Base-by-base conservation (phyloP, 30 jellyfish, hydroid and myxozoan genomes). In the Nemopilema nomurai region DNA sequence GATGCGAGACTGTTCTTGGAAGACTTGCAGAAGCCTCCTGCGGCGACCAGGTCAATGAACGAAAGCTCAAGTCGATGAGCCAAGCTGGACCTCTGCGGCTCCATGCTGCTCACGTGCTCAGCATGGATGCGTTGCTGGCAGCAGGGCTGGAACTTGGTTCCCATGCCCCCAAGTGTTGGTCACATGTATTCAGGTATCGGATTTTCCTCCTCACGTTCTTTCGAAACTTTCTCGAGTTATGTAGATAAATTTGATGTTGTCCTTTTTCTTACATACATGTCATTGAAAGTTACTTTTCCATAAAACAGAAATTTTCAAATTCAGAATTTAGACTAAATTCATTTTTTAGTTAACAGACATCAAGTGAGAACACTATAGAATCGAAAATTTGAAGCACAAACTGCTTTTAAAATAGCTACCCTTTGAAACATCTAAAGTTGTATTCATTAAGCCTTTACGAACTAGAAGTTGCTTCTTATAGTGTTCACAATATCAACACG, bases 41-140 rank as follows among this genome's bases (percentile, higher is more conserved):
- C 51, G 96, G 91, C 0, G 97, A 94, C 32, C 82, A 76, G 25
- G 33, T 89, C 22, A 81, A 68, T 65, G 99, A 94, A n/a, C 87
- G 85, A 65, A 94, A 78, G 62, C 51, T 82, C 28, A 81, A 83
- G 62, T 24, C 75, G 1, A 41, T 77, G 52, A 86, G 79, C 74
- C 86, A 73, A 30, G 31, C 96, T 9, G 96, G 90, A 21, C 85
- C 97, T 19, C 75, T 94, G 70, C 96, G 94, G 1, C 80, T 94
- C 64, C 99, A 94, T 49, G 99, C 99, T 18, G 99, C 99, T 18
- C 99, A 94, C 76, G 96, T 94, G 64, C 73, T 94, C 28, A 94
- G 99, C 84, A 94, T 94, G 99, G 99, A 94, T 76, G 97, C 99
- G 0, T 83, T 94, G 28, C 80, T 94, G 53, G 99, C 99, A 29